phyloP scores from a whole-genome alignment of 2,888 invertebrate genomes.

The Hypomecis atomaria region DNA sequence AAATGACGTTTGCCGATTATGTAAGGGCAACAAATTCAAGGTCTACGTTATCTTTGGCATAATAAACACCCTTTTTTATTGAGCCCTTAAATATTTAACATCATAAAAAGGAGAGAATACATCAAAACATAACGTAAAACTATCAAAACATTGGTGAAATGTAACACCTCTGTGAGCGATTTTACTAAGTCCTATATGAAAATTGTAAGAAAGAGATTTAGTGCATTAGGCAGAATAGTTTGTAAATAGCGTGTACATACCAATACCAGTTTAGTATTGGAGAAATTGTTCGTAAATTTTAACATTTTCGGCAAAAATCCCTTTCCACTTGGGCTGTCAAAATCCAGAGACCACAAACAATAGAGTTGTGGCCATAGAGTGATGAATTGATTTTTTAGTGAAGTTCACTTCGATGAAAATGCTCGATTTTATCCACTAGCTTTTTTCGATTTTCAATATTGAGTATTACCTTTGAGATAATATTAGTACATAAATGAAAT shows the following conservation, averaged over 20 bases:
- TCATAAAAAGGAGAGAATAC: constrained; percentile 10
- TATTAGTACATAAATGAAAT: too few species aligned
- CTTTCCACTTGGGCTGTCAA: constrained; percentile 73
- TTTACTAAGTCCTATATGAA: background rate
- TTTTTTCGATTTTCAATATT: background rate
- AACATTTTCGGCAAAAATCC: constrained; percentile 80
- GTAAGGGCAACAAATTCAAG: constrained; percentile 74
- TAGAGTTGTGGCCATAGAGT: constrained; percentile 22
- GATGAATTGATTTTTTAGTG: constrained; percentile 3
- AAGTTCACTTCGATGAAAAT: background rate
- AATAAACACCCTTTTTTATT: constrained; percentile 17
- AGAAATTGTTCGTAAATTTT: constrained; percentile 75
- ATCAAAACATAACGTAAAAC: constrained; percentile 24
- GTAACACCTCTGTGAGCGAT: background rate
- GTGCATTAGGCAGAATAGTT: constrained; percentile 2
- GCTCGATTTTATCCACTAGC: background rate
- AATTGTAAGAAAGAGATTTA: background rate
- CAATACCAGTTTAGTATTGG: constrained; percentile 74
- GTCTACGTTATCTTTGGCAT: constrained; percentile 47
- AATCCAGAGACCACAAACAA: constrained; percentile 61
- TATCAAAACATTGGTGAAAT: constrained; percentile 49
- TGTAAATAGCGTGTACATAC: constrained; percentile 55
- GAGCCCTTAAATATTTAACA: constrained; percentile 10
- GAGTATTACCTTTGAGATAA: background rate
- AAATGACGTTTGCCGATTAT: constrained; percentile 76